phyloP scores from a whole-genome alignment of 2,888 invertebrate species.

The Gonocerus acuteangulatus region DNA sequence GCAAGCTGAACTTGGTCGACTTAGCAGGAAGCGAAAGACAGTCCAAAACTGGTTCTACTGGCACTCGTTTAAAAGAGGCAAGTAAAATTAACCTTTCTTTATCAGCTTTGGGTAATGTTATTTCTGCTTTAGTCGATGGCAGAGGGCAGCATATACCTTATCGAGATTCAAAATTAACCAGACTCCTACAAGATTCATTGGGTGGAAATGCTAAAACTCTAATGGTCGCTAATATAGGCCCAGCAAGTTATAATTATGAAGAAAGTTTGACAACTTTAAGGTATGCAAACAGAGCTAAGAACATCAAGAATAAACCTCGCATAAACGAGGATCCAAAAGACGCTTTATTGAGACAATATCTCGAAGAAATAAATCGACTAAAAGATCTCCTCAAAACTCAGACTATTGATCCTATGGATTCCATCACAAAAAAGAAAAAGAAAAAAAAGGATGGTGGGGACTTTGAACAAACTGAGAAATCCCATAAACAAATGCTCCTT shows the following conservation, averaged over 20 bases:
- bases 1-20: constrained; percentile 94
- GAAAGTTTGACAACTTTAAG: constrained; percentile 93
- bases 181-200: constrained; percentile 82
- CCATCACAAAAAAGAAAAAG: constrained; percentile 29
- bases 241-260: constrained; percentile 95
- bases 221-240: constrained; percentile 98
- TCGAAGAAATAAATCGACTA: constrained; percentile 81
- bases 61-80: constrained; percentile 87
- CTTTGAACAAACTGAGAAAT: constrained; percentile 26
- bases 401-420: neutral
- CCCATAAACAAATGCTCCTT: constrained; percentile 40
- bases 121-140: constrained; percentile 88
- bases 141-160: constrained; percentile 94
- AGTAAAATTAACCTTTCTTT: constrained; percentile 95
- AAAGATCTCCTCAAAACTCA: constrained; percentile 39
- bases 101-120: constrained; percentile 96
- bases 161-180: constrained; percentile 92
- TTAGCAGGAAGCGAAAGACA: constrained; percentile 97
- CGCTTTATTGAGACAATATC: constrained; percentile 88
- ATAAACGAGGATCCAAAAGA: constrained; percentile 99
- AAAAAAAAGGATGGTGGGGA: constrained; percentile 25
- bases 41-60: constrained; percentile 86
- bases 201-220: constrained; percentile 99
- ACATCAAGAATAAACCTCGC: constrained; percentile 95
- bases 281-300: constrained; percentile 94